phyloP scores from a whole-genome alignment of 2,797 vertebrate species.

The Thaleichthys pacificus region DNA sequence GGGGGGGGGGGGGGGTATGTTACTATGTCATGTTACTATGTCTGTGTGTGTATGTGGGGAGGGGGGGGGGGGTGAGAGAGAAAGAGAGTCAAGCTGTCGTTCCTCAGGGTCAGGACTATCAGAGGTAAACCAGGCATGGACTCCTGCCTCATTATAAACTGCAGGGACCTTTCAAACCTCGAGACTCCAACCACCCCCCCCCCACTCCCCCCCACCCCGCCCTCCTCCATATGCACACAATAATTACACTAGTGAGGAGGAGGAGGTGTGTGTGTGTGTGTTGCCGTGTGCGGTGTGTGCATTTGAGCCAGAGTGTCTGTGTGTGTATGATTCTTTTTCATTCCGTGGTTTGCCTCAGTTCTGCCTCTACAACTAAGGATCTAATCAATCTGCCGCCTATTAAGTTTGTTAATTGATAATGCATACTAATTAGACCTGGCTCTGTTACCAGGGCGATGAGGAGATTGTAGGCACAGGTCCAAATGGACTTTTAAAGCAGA shows the following conservation, averaged over 20 bases:
- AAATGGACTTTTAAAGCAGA: conserved; percentile 99
- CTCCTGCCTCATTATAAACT: conserved; percentile 79
- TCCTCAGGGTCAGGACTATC: conserved; percentile 79
- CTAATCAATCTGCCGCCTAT: conserved; percentile 99
- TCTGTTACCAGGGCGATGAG: conserved; percentile 97
- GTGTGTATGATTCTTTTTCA: conserved; percentile 89
- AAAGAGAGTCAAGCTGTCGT: conserved; percentile 55
- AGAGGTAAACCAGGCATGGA: conserved; percentile 81
- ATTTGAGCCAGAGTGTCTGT: conserved; percentile 18
- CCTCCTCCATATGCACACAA: conserved; percentile 92
- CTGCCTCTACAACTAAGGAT: conserved; percentile 99
- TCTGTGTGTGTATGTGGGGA: conserved; percentile 1
- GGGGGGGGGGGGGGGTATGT: conserved; percentile 8
- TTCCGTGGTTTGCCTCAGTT: conserved; percentile 98
- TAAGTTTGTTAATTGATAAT: conserved; percentile 99
- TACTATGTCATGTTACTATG: not conserved
- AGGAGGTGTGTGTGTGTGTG: conserved; percentile 70
- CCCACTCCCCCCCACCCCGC: conserved; percentile 72
- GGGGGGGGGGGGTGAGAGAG: not conserved
- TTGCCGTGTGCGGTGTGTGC: conserved; percentile 25
- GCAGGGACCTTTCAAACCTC: conserved; percentile 87
- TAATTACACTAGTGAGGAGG: conserved; percentile 91
- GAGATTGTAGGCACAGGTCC: conserved; percentile 99
- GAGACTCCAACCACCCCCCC: conserved; percentile 63
- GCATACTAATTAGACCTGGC: conserved; percentile 99